A percentile compares a stretch with the other conserved stretches of the same genome.
These are phyloP conservation scores for Halcyon leucocephala DNA, from an alignment of 2,797 vertebrate genomes.

Conservation along the genomic window DNA sequence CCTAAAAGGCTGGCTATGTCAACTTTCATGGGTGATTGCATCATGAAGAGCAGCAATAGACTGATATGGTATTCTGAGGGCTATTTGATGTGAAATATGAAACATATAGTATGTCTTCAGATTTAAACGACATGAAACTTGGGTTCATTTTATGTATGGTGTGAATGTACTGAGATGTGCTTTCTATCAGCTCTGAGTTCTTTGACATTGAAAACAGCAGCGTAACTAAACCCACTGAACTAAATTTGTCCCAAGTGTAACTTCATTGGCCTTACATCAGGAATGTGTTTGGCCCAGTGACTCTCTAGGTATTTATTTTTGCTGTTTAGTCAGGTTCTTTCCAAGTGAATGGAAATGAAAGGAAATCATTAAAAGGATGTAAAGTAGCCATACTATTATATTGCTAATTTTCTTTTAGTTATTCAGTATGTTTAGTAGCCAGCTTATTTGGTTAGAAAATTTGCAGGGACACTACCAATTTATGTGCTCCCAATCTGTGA, in stretches of 20 bases:
- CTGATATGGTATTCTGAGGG: neutral
- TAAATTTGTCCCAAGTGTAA: neutral
- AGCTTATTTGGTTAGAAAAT: neutral
- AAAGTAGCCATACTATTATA: neutral
- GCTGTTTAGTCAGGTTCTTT: neutral
- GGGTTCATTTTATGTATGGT: neutral
- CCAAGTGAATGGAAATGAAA: constrained; percentile 17
- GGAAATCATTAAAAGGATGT: neutral
- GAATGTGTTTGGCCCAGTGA: neutral
- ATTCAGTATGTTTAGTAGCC: neutral
- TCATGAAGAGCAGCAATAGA: neutral
- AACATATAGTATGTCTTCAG: neutral
- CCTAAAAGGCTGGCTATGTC: neutral
- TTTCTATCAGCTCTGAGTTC: neutral
- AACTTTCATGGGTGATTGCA: neutral
- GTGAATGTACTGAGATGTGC: neutral
- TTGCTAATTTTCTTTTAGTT: neutral
- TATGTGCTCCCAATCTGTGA: neutral
- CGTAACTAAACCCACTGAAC: neutral
- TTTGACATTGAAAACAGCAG: neutral
- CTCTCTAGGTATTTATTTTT: neutral
- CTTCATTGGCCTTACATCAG: neutral
- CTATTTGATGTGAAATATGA: neutral
- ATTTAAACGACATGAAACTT: neutral
- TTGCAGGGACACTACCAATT: neutral